These are phyloP conservation scores for Gymnothorax javanicus DNA, from an alignment of 2,797 vertebrate species.

Conservation along the genomic window DNA sequence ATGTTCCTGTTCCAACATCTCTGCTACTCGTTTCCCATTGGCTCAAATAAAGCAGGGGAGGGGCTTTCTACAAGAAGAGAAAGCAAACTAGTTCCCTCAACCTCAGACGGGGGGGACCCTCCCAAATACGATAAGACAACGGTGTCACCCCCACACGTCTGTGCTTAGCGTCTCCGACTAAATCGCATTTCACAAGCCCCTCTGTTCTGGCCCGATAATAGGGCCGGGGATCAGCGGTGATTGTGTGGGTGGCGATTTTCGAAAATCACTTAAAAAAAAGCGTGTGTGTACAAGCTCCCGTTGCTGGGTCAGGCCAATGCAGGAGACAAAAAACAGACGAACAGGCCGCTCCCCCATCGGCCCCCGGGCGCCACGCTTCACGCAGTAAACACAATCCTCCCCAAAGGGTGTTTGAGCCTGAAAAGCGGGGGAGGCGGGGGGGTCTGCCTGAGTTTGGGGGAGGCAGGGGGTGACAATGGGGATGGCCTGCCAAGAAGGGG, in stretches of 20 bases:
- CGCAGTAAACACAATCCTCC: conserved; percentile 21
- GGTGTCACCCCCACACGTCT: background rate
- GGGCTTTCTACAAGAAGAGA: background rate
- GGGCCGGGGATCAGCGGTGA: background rate
- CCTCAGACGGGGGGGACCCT: background rate
- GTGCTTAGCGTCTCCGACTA: background rate
- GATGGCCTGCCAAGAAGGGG: conserved; percentile 17
- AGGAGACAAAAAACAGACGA: conserved; percentile 1
- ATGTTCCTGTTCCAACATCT: background rate
- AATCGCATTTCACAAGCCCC: background rate
- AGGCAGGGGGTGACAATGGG: background rate
- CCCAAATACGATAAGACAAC: background rate
- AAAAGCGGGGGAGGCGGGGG: background rate
- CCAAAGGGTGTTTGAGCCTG: conserved; percentile 14
- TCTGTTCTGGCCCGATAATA: background rate
- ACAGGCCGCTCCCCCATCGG: background rate
- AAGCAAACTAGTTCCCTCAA: background rate
- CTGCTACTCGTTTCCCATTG: background rate
- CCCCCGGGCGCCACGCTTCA: conserved; percentile 11
- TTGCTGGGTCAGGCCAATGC: background rate
- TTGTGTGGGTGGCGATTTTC: background rate
- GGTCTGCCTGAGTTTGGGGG: background rate
- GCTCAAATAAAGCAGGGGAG: background rate
- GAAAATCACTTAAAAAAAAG: background rate
- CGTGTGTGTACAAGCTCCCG: background rate